Base-by-base conservation (phyloP, 2,888 invertebrate genomes). In the Aromia moschata region DNA sequence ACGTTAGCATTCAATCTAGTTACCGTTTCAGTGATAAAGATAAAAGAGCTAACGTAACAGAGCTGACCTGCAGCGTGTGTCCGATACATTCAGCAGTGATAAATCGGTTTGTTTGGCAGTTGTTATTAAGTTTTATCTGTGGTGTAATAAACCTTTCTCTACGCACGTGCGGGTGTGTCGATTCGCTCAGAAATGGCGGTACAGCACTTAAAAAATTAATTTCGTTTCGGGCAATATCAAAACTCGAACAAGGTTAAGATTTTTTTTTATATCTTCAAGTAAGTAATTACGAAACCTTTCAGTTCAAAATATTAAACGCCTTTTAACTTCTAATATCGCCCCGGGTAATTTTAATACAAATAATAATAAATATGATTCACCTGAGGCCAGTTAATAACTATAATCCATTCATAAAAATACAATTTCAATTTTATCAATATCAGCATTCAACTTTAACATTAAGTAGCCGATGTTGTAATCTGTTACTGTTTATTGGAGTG, bases 161-260 rank as follows among this genome's bases (percentile, higher is more conserved):
- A 64, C 64, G 64, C 64, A 64, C 61, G 61, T 64, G 64, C 64
- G 64, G 64, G 64, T 49, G 64, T 64, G 64, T 52, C 49, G 49
- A 38, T 49, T 49, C 12, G 37, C 14, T 49, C 37, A 18, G 49
- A 49, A 46, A 38, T 20, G 25, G 37, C 33, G 25, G 20, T 49
- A 12, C 11, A 38, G 38, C 37, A 38, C 49, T 49, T 49, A 49
- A 38, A n/a, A 45, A 37, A 49, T 61, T 31, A 52, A 60, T 57
- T 60, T 67, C 49, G 64, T 67, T 67, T 65, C 57, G 65, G 63
- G 67, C 61, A 58, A 63, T 62, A 65, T 56, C 60, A 49, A 69
- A n/a, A 68, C 60, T 68, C 69, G 69, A 62, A 68, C 69, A 68
- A 69, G 69, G 69, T 66, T 66, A 54, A 16, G 18, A 64, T 31